Conservation (phyloP, 2,888 invertebrate genomes). For the Trichogramma dendrolimi region DNA sequence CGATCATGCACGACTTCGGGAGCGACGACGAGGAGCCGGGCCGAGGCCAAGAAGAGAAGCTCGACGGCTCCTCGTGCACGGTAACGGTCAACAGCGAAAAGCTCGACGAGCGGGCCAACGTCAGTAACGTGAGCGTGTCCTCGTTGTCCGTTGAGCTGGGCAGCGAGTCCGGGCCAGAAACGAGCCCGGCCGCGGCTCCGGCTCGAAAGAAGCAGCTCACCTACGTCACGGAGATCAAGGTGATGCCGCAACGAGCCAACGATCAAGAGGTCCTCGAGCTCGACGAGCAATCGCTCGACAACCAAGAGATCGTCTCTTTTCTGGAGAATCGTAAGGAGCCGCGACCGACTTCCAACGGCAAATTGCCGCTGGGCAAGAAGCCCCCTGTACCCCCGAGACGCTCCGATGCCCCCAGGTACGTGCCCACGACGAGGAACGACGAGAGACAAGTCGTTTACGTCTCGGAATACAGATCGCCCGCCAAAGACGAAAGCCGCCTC, state of each 20-base stretch:
- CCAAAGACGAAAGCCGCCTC: conserved; percentile 31
- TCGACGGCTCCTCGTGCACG: conserved; percentile 40
- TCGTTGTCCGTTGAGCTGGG: conserved; percentile 6
- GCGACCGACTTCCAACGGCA: conserved; percentile 42
- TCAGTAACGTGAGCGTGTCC: conserved; percentile 48
- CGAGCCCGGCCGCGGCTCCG: conserved; percentile 47
- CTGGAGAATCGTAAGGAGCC: conserved; percentile 31
- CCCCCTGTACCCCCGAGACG: conserved; percentile 56
- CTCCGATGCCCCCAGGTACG: conserved; percentile 47
- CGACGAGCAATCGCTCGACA: conserved; percentile 26
- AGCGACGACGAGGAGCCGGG: conserved; percentile 26
- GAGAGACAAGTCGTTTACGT: conserved; percentile 49
- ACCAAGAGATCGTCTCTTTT: conserved; percentile 33
- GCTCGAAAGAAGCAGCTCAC: conserved; percentile 52
- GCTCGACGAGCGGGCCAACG: conserved; percentile 36
- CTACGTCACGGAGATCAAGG: conserved; percentile 73
- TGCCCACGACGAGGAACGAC: conserved; percentile 1
- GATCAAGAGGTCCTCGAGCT: conserved; percentile 35
- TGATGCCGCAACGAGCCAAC: conserved; percentile 53
- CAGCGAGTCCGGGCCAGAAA: conserved; percentile 39
- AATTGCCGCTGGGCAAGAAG: conserved; percentile 43
- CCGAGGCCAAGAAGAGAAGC: conserved; percentile 37
- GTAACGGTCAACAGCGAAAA: conserved; percentile 41
- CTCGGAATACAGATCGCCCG: conserved; percentile 43
- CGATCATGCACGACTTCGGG: conserved; percentile 31